phyloP scores from a whole-genome alignment of 2,888 invertebrate genomes.

The Dynastes maya region DNA sequence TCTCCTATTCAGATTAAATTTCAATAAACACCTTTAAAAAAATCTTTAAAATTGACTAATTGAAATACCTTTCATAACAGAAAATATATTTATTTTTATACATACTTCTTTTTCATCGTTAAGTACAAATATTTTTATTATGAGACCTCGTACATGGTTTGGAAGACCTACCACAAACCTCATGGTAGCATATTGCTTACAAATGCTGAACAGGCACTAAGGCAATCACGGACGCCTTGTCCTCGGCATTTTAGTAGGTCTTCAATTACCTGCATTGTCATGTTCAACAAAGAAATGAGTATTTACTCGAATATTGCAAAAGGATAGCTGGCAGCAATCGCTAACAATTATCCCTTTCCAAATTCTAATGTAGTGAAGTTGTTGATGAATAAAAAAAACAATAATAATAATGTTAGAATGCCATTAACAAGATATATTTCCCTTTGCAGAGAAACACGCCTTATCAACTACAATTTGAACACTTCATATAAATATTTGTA shows the following conservation, averaged over 20 bases:
- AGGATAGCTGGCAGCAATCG: not conserved
- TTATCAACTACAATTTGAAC: not conserved
- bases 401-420: not conserved
- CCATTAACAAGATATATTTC: constrained; percentile 1
- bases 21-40: no score
- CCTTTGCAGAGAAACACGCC: not conserved
- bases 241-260: constrained; percentile 18
- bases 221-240: constrained; percentile 11
- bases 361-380: not conserved
- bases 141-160: constrained; percentile 11
- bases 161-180: constrained; percentile 7
- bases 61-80: constrained; percentile 19
- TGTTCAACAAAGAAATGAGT: constrained; percentile 24
- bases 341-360: constrained; percentile 5
- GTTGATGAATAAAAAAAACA: not conserved
- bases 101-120: constrained; percentile 28
- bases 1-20: no score
- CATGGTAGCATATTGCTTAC: constrained; percentile 26
- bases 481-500: constrained; percentile 5
- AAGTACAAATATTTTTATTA: constrained; percentile 49
- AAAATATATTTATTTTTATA: constrained; percentile 49
- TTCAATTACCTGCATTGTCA: constrained; percentile 26
- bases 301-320: constrained; percentile 9
- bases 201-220: constrained; percentile 33
- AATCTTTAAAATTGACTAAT: no score